Base-by-base conservation (phyloP, 1,140 invertebrate species). In the Danaus melanippus region DNA sequence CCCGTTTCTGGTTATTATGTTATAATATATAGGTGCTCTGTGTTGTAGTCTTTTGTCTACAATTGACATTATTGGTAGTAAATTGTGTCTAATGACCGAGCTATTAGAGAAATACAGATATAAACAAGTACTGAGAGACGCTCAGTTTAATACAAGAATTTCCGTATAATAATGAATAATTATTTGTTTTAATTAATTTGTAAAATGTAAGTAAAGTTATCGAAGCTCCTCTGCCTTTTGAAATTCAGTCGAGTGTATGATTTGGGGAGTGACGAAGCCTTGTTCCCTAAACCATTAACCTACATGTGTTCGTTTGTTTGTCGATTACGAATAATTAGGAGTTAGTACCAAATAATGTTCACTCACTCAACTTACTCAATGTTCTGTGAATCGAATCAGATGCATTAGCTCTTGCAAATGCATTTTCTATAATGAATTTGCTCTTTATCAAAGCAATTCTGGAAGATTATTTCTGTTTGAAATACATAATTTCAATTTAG, bases 101-200 rank as follows among this genome's bases (percentile, higher is more conserved):
- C 40, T 6, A 15, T 51, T 46, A 46, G 10, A 51, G 32, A 45
- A 59, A 50, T 42, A 44, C 41, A 39, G 44, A 41, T 12, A 52
- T 40, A 60, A 50, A 54, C 55, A 57, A 54, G 51, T 50, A 42
- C 12, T 56, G 56, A 64, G 56, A 60, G 61, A 48, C 53, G 57
- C 56, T 53, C 53, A 56, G 66, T 68, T 67, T 65, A 69, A 67
- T 66, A 60, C 43, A 57, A 53, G 45, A 46, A 66, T 65, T 67
- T 66, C 58, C 61, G 50, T 54, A 56, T 66, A 64, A 59, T 59
- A 70, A 66, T 62, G 60, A 70, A 74, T 70, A 72, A 74, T 79
- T 76, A 74, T 76, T 72, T 70, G 65, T 66, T 64, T 68, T 81
- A 81, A 81, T 81, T 81, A 81, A 76, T 67, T 60, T 56, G 65